Base-by-base conservation (phyloP, 2,797 vertebrate species). In the Vireo griseus region DNA sequence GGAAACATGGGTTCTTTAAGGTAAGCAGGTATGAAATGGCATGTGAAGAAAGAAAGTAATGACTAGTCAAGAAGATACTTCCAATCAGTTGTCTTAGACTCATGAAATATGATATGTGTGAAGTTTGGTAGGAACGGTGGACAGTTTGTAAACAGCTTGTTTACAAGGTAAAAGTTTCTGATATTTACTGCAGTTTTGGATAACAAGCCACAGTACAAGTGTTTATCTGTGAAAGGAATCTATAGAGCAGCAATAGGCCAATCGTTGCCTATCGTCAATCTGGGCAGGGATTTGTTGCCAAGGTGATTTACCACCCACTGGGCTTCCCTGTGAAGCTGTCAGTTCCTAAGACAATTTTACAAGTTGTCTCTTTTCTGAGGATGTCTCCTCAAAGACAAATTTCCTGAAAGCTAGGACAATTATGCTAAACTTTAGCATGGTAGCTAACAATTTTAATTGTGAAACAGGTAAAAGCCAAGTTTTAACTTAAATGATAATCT, bases 1-100 rank as follows among this genome's bases (percentile, higher is more conserved):
- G 98, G 98, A 99, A 98, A 86, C 99, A 99, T 13, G 99, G 99
- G 66, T 98, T 99, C 73, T 99, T 99, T 97, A 99, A 99, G 99
- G 99, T 99, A 98, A 98, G 98, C 63, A 69, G 50, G 22, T 48
- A 40, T 8, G 58, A 78, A 61, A 50, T 52, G 77, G 10, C 14
- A 33, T 2, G 1, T 11, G 10, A 54, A 52, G 52, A 45, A 29
- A 39, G 26, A 54, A 63, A 74, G 28, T 5, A 80, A 39, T 58
- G 20, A 72, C 31, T 5, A 68, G 21, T 33, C 40, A 55, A 24
- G 16, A 57, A 35, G 19, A 8, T 44, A 20, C 6, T 63, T 66
- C n/a, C 55, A 16, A 4, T 54, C 37, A 58, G 6, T 81, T 85
- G 16, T 39, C 31, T 90, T 44, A 17, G 2, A 11, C 31, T 74